Evolutionary conservation across 2,113 vertebrate genomes (phyloP).

Genomic region (Paradisaea rubra): DNA sequence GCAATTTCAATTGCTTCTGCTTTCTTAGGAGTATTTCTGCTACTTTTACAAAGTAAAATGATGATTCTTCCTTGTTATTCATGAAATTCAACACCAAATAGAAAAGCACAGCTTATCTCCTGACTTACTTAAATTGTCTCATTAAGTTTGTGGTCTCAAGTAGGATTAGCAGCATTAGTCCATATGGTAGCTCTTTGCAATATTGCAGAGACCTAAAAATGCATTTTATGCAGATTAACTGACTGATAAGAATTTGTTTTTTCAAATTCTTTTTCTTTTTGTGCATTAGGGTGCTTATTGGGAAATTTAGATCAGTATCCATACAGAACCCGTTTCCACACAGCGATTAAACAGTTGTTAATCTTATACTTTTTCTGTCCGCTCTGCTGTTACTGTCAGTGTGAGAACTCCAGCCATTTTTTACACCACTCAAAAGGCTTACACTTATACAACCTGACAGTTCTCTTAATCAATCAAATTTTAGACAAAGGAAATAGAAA

Average conservation of each 20-base stretch:
- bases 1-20: background rate
- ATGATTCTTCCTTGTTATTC: conserved; percentile 23
- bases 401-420: background rate
- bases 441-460: background rate
- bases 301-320: background rate
- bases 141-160: conserved; percentile 3
- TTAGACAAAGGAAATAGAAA: background rate
- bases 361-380: background rate
- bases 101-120: background rate
- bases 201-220: background rate
- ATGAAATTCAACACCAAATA: background rate
- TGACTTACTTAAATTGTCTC: conserved; percentile 10
- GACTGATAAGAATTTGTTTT: background rate
- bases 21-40: background rate
- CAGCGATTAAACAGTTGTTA: background rate
- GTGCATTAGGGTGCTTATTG: background rate
- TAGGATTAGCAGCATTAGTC: conserved; percentile 22
- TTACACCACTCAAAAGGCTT: background rate
- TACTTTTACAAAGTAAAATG: background rate
- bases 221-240: background rate
- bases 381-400: background rate
- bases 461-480: background rate
- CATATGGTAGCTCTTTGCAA: background rate
- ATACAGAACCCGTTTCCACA: background rate
- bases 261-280: background rate